Evolutionary conservation across 2,888 invertebrate species (phyloP), one percentile per base, ranked within the genome.

Genomic region (Euclidia mi): DNA sequence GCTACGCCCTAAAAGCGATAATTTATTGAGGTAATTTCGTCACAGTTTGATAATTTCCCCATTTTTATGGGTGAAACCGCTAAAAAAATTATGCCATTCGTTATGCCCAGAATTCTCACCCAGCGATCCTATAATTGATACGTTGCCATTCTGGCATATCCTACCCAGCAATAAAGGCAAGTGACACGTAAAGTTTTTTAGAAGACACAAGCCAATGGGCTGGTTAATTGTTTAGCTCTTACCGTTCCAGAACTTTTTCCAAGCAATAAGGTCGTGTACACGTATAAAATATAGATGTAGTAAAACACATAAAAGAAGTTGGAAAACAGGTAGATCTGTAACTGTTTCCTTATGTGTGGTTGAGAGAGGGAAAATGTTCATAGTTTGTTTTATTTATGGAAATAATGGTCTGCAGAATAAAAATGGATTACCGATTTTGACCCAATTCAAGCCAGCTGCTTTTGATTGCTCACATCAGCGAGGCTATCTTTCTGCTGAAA

Each of bases 41-140:
- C 80, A 82, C 81, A 84, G 74, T 83, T 83, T 84, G 85, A 85
- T 85, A 86, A 85, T 86, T n/a, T 82, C 70, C 69, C 81, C 74
- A 78, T 85, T 86, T 86, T 86, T 86, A 86, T 83, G 74, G 78
- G 63, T 69, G 66, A 66, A 78, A 79, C 83, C 83, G 68, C 74
- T 70, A 82, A 85, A 82, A 85, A 86, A 82, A 86, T 85, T 85
- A 85, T 84, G 80, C 69, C 65, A 56, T 76, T n/a, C 80, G 78
- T 84, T 79, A 83, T 70, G 41, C 76, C 76, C 70, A 66, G 67
- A 70, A 71, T 78, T 78, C 64, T 69, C 67, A 61, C 63, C 53
- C 65, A 49, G 63, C 68, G 76, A 81, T 78, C 80, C 65, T 71
- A 79, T 85, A 84, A 84, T 85, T 85, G 84, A 82, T 82, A 82